Conservation (phyloP, 2,888 invertebrate genomes). For the Pasiphila rectangulata region DNA sequence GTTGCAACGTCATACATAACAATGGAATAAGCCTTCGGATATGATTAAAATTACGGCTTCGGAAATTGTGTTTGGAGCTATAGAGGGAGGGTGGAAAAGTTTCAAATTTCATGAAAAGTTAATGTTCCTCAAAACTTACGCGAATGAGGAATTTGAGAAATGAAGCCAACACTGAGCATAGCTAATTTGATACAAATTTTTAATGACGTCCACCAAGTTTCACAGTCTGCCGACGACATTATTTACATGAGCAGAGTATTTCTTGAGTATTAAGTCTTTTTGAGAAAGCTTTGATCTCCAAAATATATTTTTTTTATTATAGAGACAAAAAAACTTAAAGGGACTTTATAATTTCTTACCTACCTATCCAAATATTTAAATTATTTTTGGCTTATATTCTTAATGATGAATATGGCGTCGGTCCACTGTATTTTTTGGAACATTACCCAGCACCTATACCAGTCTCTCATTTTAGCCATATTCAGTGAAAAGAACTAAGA, state of each 20-base stretch:
- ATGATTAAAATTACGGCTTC: constrained; percentile 64
- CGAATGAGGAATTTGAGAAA: constrained; percentile 72
- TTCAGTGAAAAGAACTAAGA: no score
- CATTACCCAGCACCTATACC: no score
- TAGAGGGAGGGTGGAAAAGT: constrained; percentile 70
- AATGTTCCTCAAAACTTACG: constrained; percentile 69
- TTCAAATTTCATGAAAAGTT: constrained; percentile 76
- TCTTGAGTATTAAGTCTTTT: neutral
- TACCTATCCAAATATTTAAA: no score
- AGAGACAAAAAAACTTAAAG: neutral
- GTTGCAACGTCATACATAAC: constrained; percentile 24
- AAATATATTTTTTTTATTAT: neutral
- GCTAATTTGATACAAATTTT: constrained; percentile 72
- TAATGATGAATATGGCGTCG: no score
- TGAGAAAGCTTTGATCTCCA: neutral
- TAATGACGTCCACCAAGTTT: constrained; percentile 53
- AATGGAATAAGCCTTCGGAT: constrained; percentile 45
- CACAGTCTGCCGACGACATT: constrained; percentile 30
- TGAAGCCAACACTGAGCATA: constrained; percentile 67
- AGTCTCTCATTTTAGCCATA: no score
- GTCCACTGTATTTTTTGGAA: no score
- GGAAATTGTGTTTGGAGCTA: constrained; percentile 66
- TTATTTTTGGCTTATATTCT: no score
- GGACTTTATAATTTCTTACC: no score
- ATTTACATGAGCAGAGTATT: neutral